Evolutionary conservation across 2,113 vertebrate genomes (phyloP).

Genomic region (Equus przewalskii): DNA sequence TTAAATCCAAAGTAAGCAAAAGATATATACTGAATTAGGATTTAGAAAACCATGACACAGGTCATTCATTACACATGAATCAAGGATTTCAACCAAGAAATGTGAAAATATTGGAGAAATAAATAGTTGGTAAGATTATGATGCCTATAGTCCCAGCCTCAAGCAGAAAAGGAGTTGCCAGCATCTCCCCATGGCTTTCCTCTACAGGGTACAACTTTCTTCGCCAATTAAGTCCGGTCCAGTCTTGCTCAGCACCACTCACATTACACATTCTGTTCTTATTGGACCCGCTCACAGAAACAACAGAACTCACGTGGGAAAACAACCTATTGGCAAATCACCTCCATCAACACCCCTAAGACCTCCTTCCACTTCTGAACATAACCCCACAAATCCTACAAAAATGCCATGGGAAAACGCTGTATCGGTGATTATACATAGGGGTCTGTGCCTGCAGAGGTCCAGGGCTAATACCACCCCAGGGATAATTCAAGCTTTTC

Average conservation of each 20-base stretch:
- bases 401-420: background rate
- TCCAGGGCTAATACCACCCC: background rate
- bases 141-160: background rate
- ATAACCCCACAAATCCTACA: background rate
- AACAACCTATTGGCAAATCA: constrained; percentile 32
- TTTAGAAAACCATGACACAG: background rate
- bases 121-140: background rate
- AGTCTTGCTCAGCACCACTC: constrained; percentile 52
- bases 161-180: background rate
- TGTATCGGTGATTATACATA: background rate
- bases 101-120: background rate
- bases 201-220: background rate
- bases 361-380: constrained; percentile 1
- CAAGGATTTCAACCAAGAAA: constrained; percentile 44
- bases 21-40: background rate
- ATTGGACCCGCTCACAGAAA: constrained; percentile 38
- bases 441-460: background rate
- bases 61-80: constrained; percentile 28
- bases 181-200: background rate
- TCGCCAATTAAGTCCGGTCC: constrained; percentile 54
- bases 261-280: constrained; percentile 16
- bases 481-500: constrained; percentile 1
- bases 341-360: background rate
- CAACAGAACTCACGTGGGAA: constrained; percentile 21
- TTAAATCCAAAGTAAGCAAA: constrained; percentile 45